Percentiles rank a stretch among this genome's conserved stretches.
Conservation (phyloP, 2,113 vertebrate genomes). For the Chitala chitala region DNA sequence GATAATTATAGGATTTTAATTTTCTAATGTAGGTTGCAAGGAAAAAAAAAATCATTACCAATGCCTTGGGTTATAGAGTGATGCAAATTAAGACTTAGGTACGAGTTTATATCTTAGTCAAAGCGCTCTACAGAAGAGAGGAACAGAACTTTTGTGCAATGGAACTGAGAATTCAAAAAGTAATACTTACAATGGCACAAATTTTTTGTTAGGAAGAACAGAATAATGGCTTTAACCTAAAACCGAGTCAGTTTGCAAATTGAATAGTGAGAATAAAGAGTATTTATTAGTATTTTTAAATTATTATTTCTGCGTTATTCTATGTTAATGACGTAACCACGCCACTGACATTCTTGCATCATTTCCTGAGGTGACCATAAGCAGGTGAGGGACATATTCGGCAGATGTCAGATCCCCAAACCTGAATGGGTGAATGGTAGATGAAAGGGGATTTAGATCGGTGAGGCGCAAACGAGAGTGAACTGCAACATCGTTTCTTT, state of each 20-base stretch:
- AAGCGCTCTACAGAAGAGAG: neutral
- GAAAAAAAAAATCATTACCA: slow-evolving; percentile 51
- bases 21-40: slow-evolving; percentile 73
- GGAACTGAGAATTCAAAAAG: neutral
- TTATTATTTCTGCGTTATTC: neutral
- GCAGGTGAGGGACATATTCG: neutral
- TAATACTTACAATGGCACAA: neutral
- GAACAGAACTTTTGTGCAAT: neutral
- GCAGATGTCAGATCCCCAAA: neutral
- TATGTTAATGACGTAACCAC: neutral
- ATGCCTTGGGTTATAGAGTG: slow-evolving; percentile 40
- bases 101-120: slow-evolving; percentile 35
- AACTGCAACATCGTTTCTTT: neutral
- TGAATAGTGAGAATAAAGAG: neutral
- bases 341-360: neutral
- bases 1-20: slow-evolving; percentile 79
- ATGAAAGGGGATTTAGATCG: no score
- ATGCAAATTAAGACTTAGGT: slow-evolving; percentile 50
- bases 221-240: neutral
- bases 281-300: neutral
- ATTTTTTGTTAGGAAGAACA: neutral
- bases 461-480: neutral
- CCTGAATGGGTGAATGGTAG: no score
- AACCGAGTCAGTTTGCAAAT: slow-evolving; percentile 13
- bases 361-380: neutral